Base-by-base conservation (phyloP, 2,113 vertebrate species). In the Taxidea taxus region DNA sequence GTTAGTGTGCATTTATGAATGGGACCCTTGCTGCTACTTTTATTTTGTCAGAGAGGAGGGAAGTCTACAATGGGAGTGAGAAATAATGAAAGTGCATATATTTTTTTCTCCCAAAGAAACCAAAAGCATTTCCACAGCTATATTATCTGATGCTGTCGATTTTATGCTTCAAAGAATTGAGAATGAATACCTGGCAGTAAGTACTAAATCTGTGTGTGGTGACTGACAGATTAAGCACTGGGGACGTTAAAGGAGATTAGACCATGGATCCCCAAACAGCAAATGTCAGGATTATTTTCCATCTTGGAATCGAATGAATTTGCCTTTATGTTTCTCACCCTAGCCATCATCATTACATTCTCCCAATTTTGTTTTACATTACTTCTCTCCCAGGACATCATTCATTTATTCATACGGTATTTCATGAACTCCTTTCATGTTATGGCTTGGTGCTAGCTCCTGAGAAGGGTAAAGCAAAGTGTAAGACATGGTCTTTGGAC, bases 211-310 rank as follows among this genome's bases (percentile, higher is more conserved):
- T 95, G 12, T 91, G 51, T 96, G 85, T 96, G 84, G 84, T 97
- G 97, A 98, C 58, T 97, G 98, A 98, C 98, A 98, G 98, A 99
- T 98, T 98, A 98, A 99, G 97, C 97, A 81, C 95, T 56, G 58
- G 97, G 98, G 98, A 98, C 85, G 93, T 97, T 93, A 96, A 83
- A 0, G 9, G 91, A 98, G 98, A 98, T 98, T 98, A 98, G 97
- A 95, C 87, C 80, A 87, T 91, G 81, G 95, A 6, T 95, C 97
- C 88, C 95, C 60, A 90, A 98, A 97, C 80, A 89, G 92, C 68
- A 96, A 96, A 97, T 98, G 98, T 97, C 98, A 94, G 84, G 97
- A 47, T 93, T 97, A 34, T 92, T 98, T 98, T 98, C 97, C 9
- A 2, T 98, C 95, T 97, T 85, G 78, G 78, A 96, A 94, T 16